These are phyloP conservation scores for Odontophorus gujanensis DNA, from an alignment of 2,113 vertebrate species.

Conservation along the genomic window DNA sequence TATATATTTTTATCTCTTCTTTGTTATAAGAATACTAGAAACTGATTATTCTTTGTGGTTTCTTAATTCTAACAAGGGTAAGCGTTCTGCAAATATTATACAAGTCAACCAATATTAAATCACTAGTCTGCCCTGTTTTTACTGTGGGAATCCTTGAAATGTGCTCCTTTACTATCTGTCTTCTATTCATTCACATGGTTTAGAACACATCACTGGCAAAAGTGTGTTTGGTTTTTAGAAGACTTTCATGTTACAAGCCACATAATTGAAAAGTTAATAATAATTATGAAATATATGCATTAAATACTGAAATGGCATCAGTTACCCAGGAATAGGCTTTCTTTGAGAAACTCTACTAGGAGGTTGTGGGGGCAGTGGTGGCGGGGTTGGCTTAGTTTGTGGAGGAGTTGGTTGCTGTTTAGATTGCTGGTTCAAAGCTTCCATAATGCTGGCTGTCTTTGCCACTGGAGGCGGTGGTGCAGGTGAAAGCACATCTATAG, in stretches of 20 bases:
- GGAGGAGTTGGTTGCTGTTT: conserved; percentile 77
- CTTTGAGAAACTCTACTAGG: conserved; percentile 83
- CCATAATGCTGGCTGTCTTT: conserved; percentile 86
- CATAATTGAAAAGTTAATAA: neutral
- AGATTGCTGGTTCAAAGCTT: conserved; percentile 85
- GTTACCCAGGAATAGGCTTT: conserved; percentile 85
- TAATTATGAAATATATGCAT: neutral
- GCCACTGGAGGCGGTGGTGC: conserved; percentile 80
- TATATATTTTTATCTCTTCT: neutral
- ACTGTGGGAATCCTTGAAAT: neutral
- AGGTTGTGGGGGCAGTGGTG: conserved; percentile 79
- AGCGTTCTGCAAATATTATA: neutral
- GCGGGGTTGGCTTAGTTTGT: conserved; percentile 74
- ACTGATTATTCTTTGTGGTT: neutral
- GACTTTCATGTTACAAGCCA: neutral
- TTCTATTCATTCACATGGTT: neutral
- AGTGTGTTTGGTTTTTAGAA: neutral
- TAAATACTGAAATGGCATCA: neutral
- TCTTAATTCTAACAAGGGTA: neutral
- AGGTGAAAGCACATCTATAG: conserved; percentile 79
- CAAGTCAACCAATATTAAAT: neutral
- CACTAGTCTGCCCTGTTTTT: neutral
- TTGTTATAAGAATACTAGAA: neutral
- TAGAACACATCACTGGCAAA: neutral
- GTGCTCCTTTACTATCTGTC: neutral